phyloP scores from a whole-genome alignment of 1,140 invertebrate species.

The Drosophila miranda region DNA sequence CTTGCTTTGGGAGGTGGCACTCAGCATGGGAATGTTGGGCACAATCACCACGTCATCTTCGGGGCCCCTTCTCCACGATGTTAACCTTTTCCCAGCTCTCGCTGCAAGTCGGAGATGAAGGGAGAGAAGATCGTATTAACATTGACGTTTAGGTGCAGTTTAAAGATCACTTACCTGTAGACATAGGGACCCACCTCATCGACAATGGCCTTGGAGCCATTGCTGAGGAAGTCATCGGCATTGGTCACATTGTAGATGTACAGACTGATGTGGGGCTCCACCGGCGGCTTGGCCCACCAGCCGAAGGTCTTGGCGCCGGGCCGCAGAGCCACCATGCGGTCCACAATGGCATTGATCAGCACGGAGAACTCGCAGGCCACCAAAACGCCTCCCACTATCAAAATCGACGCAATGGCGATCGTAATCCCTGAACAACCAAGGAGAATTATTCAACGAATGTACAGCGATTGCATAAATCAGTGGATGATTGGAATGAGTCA shows the following conservation, averaged over 20 bases:
- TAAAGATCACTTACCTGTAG: constrained; percentile 86
- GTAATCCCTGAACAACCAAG: constrained; percentile 88
- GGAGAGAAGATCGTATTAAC: background rate
- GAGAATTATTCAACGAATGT: constrained; percentile 36
- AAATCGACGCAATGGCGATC: constrained; percentile 86
- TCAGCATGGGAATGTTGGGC: constrained; percentile 94
- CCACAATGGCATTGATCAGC: constrained; percentile 88
- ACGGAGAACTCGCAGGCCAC: constrained; percentile 89
- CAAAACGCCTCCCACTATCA: constrained; percentile 88
- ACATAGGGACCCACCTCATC: constrained; percentile 94
- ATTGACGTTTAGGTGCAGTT: background rate
- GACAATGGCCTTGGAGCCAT: constrained; percentile 91
- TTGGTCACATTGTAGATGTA: constrained; percentile 97
- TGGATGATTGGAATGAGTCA: constrained; percentile 28
- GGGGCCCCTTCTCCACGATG: constrained; percentile 87
- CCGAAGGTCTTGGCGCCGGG: constrained; percentile 90
- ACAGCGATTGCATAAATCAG: constrained; percentile 43
- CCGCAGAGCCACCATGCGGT: constrained; percentile 89
- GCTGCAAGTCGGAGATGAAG: constrained; percentile 81
- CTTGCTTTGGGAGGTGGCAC: constrained; percentile 92
- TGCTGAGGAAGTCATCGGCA: constrained; percentile 92
- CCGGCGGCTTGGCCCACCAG: constrained; percentile 94
- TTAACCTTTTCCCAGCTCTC: constrained; percentile 94
- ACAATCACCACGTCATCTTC: constrained; percentile 94
- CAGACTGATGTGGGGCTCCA: constrained; percentile 91